phyloP scores from a whole-genome alignment of 2,888 invertebrate species.

The Pristionchus maxplancki region DNA sequence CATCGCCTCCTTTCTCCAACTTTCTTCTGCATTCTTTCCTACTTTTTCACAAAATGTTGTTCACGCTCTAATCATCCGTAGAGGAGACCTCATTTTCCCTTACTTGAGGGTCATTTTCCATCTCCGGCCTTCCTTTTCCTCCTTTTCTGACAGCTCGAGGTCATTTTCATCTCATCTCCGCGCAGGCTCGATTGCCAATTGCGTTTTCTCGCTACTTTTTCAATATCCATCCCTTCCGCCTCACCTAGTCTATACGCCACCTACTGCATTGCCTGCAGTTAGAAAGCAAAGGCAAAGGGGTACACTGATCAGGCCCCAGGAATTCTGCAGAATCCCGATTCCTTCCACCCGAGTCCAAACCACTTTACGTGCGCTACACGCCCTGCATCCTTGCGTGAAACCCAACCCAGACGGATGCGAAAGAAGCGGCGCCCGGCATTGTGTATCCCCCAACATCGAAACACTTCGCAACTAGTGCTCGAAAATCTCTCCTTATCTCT shows the following conservation, averaged over 20 bases:
- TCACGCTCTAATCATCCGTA: too few species aligned
- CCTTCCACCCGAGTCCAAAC: neutral
- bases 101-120: neutral
- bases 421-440: neutral
- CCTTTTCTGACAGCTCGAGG: neutral
- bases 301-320: too few species aligned
- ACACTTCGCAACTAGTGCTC: too few species aligned
- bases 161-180: neutral
- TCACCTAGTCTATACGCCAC: too few species aligned
- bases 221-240: neutral
- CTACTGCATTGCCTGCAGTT: too few species aligned
- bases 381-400: neutral
- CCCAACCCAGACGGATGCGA: neutral
- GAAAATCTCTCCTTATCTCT: too few species aligned
- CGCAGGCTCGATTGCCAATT: neutral
- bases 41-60: neutral
- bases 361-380: neutral
- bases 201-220: neutral
- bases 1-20: neutral
- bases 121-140: too few species aligned
- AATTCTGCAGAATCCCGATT: too few species aligned
- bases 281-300: too few species aligned
- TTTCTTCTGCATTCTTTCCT: neutral
- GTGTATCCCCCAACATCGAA: conserved; percentile 2
- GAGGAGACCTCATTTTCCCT: neutral